These are phyloP conservation scores for Myotis daubentonii DNA, from an alignment of 2,797 vertebrate genomes.

Conservation along the genomic window DNA sequence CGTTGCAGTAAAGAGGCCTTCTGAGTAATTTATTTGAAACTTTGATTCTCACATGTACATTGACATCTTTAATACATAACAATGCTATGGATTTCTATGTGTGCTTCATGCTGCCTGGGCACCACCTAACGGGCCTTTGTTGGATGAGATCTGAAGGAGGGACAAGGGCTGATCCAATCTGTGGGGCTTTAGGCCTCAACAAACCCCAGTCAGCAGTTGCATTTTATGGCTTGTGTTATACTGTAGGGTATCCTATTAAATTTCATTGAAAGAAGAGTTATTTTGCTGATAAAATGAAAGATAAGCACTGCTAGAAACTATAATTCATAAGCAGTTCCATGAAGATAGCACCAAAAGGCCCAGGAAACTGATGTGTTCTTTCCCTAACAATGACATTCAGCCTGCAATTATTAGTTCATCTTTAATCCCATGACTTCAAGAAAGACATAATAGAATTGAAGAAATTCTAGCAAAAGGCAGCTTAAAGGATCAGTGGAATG, in stretches of 20 bases:
- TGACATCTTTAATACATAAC: background rate
- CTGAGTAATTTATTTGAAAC: background rate
- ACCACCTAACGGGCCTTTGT: background rate
- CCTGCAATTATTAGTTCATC: background rate
- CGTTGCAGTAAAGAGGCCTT: conserved; percentile 41
- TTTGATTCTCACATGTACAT: background rate
- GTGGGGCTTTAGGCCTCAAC: background rate
- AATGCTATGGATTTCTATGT: background rate
- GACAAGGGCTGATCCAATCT: background rate
- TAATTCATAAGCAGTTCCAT: background rate
- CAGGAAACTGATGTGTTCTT: background rate
- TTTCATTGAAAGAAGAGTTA: background rate
- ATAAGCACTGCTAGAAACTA: background rate
- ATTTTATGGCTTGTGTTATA: background rate
- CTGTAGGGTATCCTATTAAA: background rate
- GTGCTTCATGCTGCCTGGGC: background rate
- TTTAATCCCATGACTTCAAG: background rate
- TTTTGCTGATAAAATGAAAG: conserved; percentile 38
- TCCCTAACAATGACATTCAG: background rate
- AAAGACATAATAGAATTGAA: conserved; percentile 26
- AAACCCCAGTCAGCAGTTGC: background rate
- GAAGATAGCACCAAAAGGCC: conserved; percentile 32
- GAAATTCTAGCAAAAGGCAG: background rate
- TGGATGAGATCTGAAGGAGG: background rate
- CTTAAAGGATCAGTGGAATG: background rate